Base-by-base conservation (phyloP, 2,797 vertebrate genomes). In the Sebastes cheni region DNA sequence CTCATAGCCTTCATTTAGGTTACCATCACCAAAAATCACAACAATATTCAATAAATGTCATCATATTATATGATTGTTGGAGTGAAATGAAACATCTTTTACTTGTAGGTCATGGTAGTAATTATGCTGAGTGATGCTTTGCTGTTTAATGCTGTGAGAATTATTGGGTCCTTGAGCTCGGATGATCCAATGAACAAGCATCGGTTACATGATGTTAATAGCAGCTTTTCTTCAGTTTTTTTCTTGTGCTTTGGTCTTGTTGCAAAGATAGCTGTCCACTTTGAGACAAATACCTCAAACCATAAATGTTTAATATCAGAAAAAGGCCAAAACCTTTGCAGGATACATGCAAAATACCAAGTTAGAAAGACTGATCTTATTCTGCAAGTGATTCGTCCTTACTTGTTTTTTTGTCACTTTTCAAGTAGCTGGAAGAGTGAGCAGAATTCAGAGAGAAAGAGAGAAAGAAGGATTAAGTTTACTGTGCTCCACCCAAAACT, bases 401-500 rank as follows among this genome's bases (percentile, higher is more conserved):
- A 29, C 55, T 32, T 66, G 5, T 39, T 39, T 55, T 55, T 55
- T 13, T 62, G 20, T 76, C 64, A 20, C 13, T 68, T 86, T 74
- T 8, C 25, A 71, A 82, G 60, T 71, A 71, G 59, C 65, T 34
- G 27, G 39, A 85, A 27, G 81, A 77, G 67, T 22, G 56, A 76
- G 55, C 50, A 56, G 46, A 80, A 84, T 62, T 86, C 79, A 75
- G 22, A 83, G 75, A 77, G 71, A 73, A 81, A 30, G 25, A 61
- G 58, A 68, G 34, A 72, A 55, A 74, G 60, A 58, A 22, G 55
- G 68, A 88, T 85, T 75, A 71, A 52, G 70, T 83, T 62, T 61
- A 29, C 70, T 65, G 79, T 22, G 71, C 89, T 89, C 89, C 92
- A 89, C 88, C 90, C 91, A 81, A 27, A 54, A 67, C 65, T 83